phyloP scores from a whole-genome alignment of 1,140 invertebrate genomes.

The Antheraea mylitta region DNA sequence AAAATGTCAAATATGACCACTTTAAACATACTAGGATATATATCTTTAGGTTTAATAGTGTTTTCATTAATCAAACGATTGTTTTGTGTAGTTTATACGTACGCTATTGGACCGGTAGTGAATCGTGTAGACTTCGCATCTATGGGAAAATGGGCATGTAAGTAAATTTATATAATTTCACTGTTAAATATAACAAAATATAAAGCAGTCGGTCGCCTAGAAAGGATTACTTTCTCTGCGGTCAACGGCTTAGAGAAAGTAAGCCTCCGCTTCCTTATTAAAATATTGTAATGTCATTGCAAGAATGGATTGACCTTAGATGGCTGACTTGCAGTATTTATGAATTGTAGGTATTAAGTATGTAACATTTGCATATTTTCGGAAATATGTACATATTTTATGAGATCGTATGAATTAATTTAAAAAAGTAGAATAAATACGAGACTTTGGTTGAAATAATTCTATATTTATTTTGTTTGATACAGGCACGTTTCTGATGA shows the following conservation, averaged over 20 bases:
- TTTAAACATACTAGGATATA: slow-evolving; percentile 43
- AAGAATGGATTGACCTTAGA: background rate
- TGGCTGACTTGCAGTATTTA: background rate
- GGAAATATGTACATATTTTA: too few species aligned
- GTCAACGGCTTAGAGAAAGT: background rate
- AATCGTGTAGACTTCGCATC: slow-evolving; percentile 62
- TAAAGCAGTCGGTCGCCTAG: background rate
- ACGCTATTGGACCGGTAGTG: slow-evolving; percentile 48
- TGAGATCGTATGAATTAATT: too few species aligned
- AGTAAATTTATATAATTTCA: slow-evolving; percentile 30
- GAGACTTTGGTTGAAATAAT: too few species aligned
- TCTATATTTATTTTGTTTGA: too few species aligned
- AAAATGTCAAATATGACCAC: slow-evolving; percentile 31
- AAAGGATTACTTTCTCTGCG: background rate
- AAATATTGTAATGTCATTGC: too few species aligned
- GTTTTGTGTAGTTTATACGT: slow-evolving; percentile 47
- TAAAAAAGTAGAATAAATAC: too few species aligned
- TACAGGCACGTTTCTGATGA: too few species aligned
- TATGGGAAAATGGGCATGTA: slow-evolving; percentile 65
- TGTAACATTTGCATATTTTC: too few species aligned
- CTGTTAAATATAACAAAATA: background rate
- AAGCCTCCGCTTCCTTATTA: background rate
- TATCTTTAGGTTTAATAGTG: slow-evolving; percentile 29
- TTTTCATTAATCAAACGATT: slow-evolving; percentile 39
- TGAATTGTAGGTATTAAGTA: too few species aligned